Evolutionary conservation across 2,113 vertebrate genomes (phyloP).

Genomic region (Amphiprion ocellaris): DNA sequence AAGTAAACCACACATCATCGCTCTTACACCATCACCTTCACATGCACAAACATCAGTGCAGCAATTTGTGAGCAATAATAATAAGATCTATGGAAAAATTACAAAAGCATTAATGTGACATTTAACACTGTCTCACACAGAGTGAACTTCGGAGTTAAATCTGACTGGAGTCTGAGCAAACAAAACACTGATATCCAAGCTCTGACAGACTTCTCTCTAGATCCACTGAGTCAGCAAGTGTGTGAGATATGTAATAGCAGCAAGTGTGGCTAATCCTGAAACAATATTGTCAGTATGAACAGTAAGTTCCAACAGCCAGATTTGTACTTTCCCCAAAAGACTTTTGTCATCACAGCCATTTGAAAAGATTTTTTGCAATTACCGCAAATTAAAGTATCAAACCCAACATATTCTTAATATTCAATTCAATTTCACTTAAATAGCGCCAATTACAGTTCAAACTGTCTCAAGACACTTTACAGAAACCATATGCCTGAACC

Average conservation of each 20-base stretch:
- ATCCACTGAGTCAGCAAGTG: slow-evolving; percentile 10
- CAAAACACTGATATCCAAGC: not conserved
- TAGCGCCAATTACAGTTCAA: too few species aligned
- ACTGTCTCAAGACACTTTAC: too few species aligned
- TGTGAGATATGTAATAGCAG: not conserved
- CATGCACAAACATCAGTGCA: slow-evolving; percentile 24
- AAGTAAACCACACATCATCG: slow-evolving; percentile 57
- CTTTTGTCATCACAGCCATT: too few species aligned
- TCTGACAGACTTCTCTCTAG: not conserved
- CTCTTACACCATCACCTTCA: slow-evolving; percentile 57
- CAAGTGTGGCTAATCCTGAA: not conserved
- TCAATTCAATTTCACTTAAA: too few species aligned
- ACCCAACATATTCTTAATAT: too few species aligned
- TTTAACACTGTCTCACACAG: not conserved
- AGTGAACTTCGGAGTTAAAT: not conserved
- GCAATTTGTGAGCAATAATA: slow-evolving; percentile 1
- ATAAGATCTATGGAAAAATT: slow-evolving; percentile 3
- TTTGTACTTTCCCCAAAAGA: too few species aligned
- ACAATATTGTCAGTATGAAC: not conserved
- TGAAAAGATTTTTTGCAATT: too few species aligned
- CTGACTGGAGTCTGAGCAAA: not conserved
- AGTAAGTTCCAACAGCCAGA: not conserved
- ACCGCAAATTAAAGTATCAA: too few species aligned
- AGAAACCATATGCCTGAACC: too few species aligned
- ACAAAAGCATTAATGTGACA: not conserved